Evolutionary conservation across 1,140 invertebrate genomes (phyloP).

Genomic region (Bombus sibiricus): DNA sequence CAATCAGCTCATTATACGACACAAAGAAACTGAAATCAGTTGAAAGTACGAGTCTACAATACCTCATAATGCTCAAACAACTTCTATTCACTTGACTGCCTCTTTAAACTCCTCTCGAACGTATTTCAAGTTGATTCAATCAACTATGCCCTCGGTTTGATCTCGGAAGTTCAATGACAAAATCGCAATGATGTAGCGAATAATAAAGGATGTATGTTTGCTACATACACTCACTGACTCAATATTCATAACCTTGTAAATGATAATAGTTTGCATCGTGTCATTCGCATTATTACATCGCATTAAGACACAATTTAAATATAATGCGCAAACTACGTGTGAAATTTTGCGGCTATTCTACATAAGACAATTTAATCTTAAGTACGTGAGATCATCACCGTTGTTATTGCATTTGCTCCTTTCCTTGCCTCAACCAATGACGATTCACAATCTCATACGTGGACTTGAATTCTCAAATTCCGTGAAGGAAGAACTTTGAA

Average conservation of each 20-base stretch:
- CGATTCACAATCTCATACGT: background rate
- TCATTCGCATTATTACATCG: background rate
- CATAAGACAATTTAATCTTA: background rate
- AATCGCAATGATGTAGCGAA: too few relatives aligned
- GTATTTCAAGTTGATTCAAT: background rate
- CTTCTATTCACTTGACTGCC: background rate
- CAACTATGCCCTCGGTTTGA: background rate
- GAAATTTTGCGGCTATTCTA: background rate
- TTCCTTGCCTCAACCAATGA: too few relatives aligned
- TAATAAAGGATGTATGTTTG: too few relatives aligned
- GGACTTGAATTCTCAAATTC: background rate
- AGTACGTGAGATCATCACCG: background rate
- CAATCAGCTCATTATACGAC: background rate
- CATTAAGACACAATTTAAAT: background rate
- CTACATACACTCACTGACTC: background rate
- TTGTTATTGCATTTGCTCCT: background rate
- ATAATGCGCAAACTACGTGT: background rate
- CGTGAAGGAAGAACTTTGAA: rapidly evolving
- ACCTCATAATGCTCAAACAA: background rate
- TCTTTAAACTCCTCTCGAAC: background rate
- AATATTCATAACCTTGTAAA: background rate
- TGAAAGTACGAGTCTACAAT: background rate
- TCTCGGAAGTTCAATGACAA: too few relatives aligned
- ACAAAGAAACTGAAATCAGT: background rate
- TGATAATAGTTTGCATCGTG: background rate